A percentile compares a stretch with the other conserved stretches of the same genome.
These are phyloP conservation scores for Arizona elegans DNA, from an alignment of 2,113 vertebrate genomes.

Conservation along the genomic window DNA sequence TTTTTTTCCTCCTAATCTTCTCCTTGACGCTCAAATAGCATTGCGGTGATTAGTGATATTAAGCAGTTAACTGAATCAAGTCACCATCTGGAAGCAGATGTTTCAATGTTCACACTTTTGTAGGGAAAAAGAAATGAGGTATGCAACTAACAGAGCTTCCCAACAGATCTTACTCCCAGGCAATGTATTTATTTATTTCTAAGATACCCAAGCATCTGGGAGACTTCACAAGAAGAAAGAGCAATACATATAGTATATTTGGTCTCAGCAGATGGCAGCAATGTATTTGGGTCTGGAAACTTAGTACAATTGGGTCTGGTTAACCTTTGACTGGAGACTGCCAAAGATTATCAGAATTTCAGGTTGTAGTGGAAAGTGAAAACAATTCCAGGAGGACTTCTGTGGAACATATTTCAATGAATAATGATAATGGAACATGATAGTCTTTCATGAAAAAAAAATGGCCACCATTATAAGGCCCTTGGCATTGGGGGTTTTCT, in stretches of 20 bases:
- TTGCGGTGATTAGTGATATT: not conserved
- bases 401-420: not conserved
- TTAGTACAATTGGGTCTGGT: not conserved
- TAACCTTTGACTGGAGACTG: not conserved
- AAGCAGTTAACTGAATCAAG: not conserved
- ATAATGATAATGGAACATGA: not conserved
- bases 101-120: not conserved
- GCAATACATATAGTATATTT: not conserved
- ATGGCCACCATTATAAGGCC: not conserved
- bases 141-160: not conserved
- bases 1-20: not conserved
- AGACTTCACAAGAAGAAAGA: not conserved
- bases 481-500: not conserved
- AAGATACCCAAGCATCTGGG: not conserved
- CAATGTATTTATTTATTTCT: not conserved
- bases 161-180: not conserved
- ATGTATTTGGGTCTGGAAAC: not conserved
- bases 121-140: not conserved
- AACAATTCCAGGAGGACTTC: not conserved
- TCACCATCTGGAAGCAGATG: not conserved
- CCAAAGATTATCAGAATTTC: not conserved
- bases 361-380: not conserved
- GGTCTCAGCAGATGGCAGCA: not conserved
- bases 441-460: not conserved
- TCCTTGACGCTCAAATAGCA: not conserved